Evolutionary conservation across 2,113 vertebrate genomes (phyloP), one percentile per base, ranked within the genome.

Genomic region (Perccottus glenii): DNA sequence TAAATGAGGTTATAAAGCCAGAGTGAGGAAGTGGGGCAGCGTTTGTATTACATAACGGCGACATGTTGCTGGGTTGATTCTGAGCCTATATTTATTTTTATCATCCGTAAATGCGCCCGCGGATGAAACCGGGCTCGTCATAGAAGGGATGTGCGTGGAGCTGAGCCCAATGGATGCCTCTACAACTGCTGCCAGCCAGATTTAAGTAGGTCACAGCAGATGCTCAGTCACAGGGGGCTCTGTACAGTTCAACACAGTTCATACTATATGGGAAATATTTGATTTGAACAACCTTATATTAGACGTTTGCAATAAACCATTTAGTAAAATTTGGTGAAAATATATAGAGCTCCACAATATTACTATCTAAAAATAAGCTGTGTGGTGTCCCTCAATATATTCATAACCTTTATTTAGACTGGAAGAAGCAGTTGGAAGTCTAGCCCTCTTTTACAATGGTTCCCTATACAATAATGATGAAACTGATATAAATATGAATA

Each of bases 51-150:
- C 74, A 75, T 89, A 89, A 91, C 78, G 0, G 51, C 72, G 0
- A 14, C 52, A 78, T 85, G 87, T 89, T 89, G 85, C 89, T 78
- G 85, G 85, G 85, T 56, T 82, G 81, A 85, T 77, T 81, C 68
- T 47, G 8, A 16, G 77, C 33, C 73, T 45, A 78, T 70, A 72
- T 89, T 87, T 90, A 90, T 91, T 86, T 91, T 86, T 89, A 89
- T 87, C 83, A 57, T 82, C 79, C 61, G 56, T 81, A 72, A 64
- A 27, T 27, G 59, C 6, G 85, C 87, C 78, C 27, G 64, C 72
- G 66, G 82, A 85, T 75, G 82, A 85, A 77, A 77, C 59, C 59
- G 65, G 72, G 48, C 64, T 85, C 76, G 69, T 88, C 81, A 90
- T 77, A 79, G 80, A 56, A 5, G 83, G 47, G 80, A 80, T 32